phyloP scores from a whole-genome alignment of 2,797 vertebrate species.

The Phoeniculus purpureus region DNA sequence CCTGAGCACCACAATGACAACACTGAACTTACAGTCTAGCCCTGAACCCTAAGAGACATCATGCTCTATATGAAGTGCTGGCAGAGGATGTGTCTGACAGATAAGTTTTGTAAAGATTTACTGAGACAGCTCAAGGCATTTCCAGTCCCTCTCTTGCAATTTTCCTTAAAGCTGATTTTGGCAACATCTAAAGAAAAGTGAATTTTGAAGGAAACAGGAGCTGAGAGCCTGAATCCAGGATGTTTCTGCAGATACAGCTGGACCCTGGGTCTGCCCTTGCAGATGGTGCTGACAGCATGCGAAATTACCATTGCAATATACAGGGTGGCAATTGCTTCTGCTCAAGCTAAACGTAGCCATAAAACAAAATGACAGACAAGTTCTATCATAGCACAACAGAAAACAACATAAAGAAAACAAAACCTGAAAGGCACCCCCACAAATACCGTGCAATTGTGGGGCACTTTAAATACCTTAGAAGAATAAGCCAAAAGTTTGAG shows the following conservation, averaged over 20 bases:
- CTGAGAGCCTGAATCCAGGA: background rate
- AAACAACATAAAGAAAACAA: background rate
- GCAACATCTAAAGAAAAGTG: background rate
- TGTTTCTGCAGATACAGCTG: background rate
- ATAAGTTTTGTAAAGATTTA: background rate
- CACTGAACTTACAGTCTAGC: fast-evolving
- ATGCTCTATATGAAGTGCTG: fast-evolving
- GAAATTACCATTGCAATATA: background rate
- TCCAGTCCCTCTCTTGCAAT: background rate
- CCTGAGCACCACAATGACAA: background rate
- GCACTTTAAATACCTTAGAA: background rate
- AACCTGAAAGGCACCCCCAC: background rate
- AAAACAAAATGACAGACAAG: background rate
- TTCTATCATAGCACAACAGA: background rate
- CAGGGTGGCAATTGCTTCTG: background rate
- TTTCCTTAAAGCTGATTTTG: background rate
- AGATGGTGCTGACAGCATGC: background rate
- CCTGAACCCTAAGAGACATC: background rate
- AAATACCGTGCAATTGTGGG: background rate
- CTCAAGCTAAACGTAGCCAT: background rate
- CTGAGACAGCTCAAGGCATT: background rate
- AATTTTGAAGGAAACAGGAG: background rate
- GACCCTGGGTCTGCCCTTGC: background rate
- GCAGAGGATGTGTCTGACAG: background rate
- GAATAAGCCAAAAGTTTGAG: background rate